phyloP scores from a whole-genome alignment of 2,888 invertebrate genomes.

The Amiota mariae region DNA sequence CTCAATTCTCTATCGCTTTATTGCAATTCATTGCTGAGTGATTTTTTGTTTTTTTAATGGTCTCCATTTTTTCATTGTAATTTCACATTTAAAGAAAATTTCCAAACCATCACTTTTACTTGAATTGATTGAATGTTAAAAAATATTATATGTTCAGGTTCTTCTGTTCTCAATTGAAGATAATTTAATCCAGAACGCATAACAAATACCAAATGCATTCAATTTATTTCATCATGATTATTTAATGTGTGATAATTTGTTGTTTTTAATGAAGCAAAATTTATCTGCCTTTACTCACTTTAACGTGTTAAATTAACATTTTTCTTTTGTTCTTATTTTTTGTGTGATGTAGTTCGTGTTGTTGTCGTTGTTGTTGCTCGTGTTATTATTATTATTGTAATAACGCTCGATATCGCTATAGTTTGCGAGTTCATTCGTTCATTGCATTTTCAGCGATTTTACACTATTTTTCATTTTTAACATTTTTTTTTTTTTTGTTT shows the following conservation, averaged over 20 bases:
- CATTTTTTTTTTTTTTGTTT: conserved; percentile 36
- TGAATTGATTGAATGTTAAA: too few species aligned
- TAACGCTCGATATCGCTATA: not conserved
- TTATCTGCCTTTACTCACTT: not conserved
- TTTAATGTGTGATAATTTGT: not conserved
- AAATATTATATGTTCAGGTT: too few species aligned
- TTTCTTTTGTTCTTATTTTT: not conserved
- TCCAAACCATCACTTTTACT: too few species aligned
- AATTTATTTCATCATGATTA: conserved; percentile 7
- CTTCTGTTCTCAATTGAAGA: too few species aligned
- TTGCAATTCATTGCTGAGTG: too few species aligned
- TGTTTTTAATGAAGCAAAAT: conserved; percentile 16
- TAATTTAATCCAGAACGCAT: not conserved
- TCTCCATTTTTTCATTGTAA: too few species aligned
- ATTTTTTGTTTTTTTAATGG: too few species aligned
- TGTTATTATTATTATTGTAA: not conserved
- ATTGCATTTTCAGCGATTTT: conserved; percentile 16
- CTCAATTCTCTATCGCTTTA: too few species aligned
- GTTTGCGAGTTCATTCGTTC: not conserved
- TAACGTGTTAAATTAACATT: not conserved
- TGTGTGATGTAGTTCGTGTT: not conserved
- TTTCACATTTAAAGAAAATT: too few species aligned
- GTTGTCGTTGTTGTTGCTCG: not conserved
- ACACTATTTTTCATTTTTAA: conserved; percentile 21
- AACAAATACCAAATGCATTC: not conserved